Percentiles rank a stretch among this genome's conserved stretches.
Evolutionary conservation across 1,140 invertebrate genomes (phyloP).

Genomic region (Drosophila mauritiana): DNA sequence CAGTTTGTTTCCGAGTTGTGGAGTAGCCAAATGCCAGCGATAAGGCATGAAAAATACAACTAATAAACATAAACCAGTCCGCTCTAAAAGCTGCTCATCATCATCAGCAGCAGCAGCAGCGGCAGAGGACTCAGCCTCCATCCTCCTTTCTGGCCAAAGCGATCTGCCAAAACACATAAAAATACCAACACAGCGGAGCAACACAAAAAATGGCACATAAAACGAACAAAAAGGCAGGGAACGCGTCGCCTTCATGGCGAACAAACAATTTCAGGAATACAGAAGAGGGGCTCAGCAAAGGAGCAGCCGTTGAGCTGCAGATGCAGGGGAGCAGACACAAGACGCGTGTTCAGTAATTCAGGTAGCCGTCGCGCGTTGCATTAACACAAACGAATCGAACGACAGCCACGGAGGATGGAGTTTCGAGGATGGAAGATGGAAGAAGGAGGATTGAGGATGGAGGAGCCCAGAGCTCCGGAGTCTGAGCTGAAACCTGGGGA

Average conservation of each 20-base stretch:
- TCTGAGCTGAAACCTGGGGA: constrained; percentile 35
- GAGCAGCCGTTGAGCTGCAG: constrained; percentile 14
- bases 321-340: constrained; percentile 72
- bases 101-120: constrained; percentile 26
- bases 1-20: constrained; percentile 22
- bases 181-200: constrained; percentile 62
- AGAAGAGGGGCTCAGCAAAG: constrained; percentile 34
- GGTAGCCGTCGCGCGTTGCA: constrained; percentile 84
- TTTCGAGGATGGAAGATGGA: constrained; percentile 17
- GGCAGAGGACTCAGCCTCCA: constrained; percentile 16
- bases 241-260: constrained; percentile 71
- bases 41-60: constrained; percentile 80
- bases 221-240: constrained; percentile 63
- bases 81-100: constrained; percentile 79
- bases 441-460: constrained; percentile 20
- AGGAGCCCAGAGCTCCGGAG: constrained; percentile 16
- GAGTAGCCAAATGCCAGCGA: constrained; percentile 61
- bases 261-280: constrained; percentile 78
- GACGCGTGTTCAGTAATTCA: constrained; percentile 85
- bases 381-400: constrained; percentile 82
- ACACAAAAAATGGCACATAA: constrained; percentile 67
- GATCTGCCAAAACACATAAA: constrained; percentile 77
- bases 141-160: constrained; percentile 53
- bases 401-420: constrained; percentile 56
- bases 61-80: constrained; percentile 83